Percentiles rank a stretch among this genome's conserved stretches.
Conservation (phyloP, 2,888 invertebrate species). For the Drosophila rellima region DNA sequence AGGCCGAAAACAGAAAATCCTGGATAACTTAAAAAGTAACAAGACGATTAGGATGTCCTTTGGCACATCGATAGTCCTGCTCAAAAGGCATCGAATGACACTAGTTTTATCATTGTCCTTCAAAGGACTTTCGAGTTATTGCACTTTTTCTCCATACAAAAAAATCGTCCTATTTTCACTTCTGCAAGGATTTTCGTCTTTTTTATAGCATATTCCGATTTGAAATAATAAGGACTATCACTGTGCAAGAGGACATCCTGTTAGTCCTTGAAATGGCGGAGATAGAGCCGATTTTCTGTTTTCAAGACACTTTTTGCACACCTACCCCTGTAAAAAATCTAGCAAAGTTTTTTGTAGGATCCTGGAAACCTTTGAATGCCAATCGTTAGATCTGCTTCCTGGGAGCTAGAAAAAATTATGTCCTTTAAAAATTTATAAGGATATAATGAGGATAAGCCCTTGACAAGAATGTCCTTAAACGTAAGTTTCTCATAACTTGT, state of each 20-base stretch:
- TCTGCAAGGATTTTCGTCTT: not conserved
- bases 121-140: too few relatives aligned
- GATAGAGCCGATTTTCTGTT: not conserved
- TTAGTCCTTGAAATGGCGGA: slow-evolving; percentile 1
- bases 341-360: not conserved
- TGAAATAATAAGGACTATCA: not conserved
- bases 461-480: not conserved
- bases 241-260: not conserved
- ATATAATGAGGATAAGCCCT: not conserved
- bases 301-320: not conserved
- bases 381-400: not conserved
- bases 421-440: not conserved
- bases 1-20: too few relatives aligned
- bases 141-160: too few relatives aligned
- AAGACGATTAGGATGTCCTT: too few relatives aligned
- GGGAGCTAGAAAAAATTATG: not conserved
- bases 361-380: slow-evolving; percentile 1
- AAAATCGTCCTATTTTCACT: too few relatives aligned
- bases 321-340: not conserved
- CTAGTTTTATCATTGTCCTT: not conserved
- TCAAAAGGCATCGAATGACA: too few relatives aligned
- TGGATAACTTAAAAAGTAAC: too few relatives aligned
- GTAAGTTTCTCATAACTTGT: not conserved
- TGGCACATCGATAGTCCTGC: too few relatives aligned
- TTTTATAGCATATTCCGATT: not conserved